Conservation (phyloP, 2,888 invertebrate species). For the Andrena bicolor region DNA sequence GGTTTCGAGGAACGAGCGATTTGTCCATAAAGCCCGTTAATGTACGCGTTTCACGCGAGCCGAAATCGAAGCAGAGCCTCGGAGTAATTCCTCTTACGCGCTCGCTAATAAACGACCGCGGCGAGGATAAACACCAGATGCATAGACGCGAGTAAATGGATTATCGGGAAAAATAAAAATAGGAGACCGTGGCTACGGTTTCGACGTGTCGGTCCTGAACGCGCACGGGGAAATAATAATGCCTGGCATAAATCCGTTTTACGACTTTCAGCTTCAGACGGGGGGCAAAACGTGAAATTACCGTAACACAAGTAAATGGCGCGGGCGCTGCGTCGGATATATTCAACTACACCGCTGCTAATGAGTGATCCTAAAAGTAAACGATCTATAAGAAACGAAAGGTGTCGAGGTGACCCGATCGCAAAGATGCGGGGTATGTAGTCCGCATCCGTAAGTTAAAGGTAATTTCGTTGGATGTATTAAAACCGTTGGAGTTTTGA, state of each 20-base stretch:
- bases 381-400: background rate
- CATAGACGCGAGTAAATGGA: constrained; percentile 36
- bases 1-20: constrained; percentile 40
- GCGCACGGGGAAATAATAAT: background rate
- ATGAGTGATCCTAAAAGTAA: no score
- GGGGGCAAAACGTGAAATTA: no score
- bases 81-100: constrained; percentile 33
- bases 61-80: constrained; percentile 17
- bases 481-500: background rate
- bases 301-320: no score
- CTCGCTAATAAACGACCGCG: constrained; percentile 48
- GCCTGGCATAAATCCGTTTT: background rate
- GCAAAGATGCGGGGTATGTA: background rate
- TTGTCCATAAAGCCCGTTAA: constrained; percentile 40
- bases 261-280: background rate
- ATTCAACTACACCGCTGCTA: no score
- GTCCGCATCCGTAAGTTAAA: background rate
- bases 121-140: constrained; percentile 42
- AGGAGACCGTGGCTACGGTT: constrained; percentile 5
- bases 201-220: constrained; percentile 2
- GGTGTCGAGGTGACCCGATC: background rate
- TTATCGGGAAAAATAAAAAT: constrained; percentile 54
- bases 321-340: no score
- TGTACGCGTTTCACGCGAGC: constrained; percentile 45
- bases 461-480: constrained; percentile 6